Conservation (phyloP, 2,888 invertebrate genomes). For the Oithona nana region DNA sequence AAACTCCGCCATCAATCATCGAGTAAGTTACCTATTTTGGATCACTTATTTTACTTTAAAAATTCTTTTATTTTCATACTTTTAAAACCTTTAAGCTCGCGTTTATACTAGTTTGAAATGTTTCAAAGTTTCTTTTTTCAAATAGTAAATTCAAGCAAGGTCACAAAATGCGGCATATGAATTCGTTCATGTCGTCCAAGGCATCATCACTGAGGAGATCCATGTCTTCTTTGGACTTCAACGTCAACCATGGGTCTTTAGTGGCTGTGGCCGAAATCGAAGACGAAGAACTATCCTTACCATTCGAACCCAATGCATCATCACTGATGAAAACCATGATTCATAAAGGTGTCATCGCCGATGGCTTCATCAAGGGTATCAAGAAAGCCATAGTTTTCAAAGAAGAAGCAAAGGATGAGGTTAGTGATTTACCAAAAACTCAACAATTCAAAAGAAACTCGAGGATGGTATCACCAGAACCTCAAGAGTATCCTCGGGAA, state of each 20-base stretch:
- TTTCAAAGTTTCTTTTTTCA: too few species aligned
- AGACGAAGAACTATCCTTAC: not conserved
- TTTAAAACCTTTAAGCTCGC: too few species aligned
- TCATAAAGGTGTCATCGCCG: not conserved
- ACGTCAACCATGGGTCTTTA: not conserved
- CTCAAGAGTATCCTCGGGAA: not conserved
- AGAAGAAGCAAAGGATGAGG: not conserved
- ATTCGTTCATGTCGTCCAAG: too few species aligned
- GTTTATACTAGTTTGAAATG: too few species aligned
- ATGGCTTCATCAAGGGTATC: not conserved
- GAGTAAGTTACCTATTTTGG: too few species aligned
- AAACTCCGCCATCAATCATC: too few species aligned
- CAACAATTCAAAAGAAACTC: not conserved
- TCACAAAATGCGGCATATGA: too few species aligned
- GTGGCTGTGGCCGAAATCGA: not conserved
- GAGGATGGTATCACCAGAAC: not conserved
- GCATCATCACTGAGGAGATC: not conserved
- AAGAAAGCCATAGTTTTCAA: not conserved
- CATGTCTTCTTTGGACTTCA: not conserved
- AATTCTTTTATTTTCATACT: too few species aligned
- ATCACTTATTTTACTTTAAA: too few species aligned
- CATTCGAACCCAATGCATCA: not conserved
- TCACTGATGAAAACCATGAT: not conserved
- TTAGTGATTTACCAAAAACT: not conserved
- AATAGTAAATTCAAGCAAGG: too few species aligned